Percentiles rank a stretch among this genome's conserved stretches.
Evolutionary conservation across 2,888 invertebrate genomes (phyloP).

Genomic region (Lobophora halterata): DNA sequence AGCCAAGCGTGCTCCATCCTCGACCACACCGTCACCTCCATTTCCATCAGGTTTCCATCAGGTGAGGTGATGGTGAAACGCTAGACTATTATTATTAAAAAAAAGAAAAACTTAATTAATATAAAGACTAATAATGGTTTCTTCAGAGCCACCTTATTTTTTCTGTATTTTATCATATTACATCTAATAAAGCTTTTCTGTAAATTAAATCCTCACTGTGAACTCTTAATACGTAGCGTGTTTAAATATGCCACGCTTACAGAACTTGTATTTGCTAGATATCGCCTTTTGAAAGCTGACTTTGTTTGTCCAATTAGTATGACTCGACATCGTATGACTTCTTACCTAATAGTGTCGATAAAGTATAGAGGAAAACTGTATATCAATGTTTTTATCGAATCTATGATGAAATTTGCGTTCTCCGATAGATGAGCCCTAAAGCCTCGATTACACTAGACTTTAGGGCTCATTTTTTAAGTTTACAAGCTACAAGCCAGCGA

Average conservation of each 20-base stretch:
- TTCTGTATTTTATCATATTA: no score
- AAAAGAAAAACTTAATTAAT: no score
- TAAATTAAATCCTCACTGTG: conserved; percentile 2
- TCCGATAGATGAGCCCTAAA: background rate
- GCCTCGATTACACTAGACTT: no score
- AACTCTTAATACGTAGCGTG: conserved; percentile 3
- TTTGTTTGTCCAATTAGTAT: conserved; percentile 13
- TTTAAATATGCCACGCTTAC: conserved; percentile 10
- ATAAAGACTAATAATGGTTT: no score
- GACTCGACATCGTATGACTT: conserved; percentile 15
- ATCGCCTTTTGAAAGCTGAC: no score
- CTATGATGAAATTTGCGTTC: conserved; percentile 13
- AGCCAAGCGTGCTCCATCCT: no score
- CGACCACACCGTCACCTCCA: no score
- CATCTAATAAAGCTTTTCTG: no score
- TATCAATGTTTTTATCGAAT: conserved; percentile 12
- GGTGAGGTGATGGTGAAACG: no score
- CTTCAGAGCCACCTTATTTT: no score
- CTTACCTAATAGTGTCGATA: conserved; percentile 5
- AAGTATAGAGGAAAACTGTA: background rate
- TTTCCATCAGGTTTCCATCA: no score
- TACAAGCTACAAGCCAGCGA: background rate
- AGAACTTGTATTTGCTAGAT: conserved; percentile 1
- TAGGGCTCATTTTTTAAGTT: background rate
- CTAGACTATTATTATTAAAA: no score